Evolutionary conservation across 2,888 invertebrate genomes (phyloP).

Genomic region (Drosophila tanythrix): DNA sequence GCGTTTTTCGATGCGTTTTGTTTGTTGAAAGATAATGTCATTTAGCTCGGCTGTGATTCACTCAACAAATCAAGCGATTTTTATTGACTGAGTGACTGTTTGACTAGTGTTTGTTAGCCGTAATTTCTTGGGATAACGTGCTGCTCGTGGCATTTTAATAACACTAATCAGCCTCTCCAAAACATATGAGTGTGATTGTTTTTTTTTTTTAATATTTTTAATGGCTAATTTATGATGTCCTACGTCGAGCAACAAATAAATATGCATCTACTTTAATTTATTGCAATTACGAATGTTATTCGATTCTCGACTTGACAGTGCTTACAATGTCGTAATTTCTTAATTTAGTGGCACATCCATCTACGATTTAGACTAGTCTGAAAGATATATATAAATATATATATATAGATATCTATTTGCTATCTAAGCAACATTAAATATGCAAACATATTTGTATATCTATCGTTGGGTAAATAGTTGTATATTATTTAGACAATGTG

Average conservation of each 20-base stretch:
- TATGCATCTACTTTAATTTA: conserved; percentile 9
- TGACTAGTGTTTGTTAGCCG: conserved; percentile 17
- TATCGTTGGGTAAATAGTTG: not conserved
- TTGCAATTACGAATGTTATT: conserved; percentile 6
- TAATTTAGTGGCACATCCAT: not conserved
- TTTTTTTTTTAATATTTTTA: not conserved
- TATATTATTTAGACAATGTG: conserved; percentile 11
- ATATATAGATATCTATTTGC: conserved; percentile 24
- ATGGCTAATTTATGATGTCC: conserved; percentile 34
- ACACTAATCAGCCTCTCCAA: conserved; percentile 40
- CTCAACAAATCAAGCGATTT: conserved; percentile 46
- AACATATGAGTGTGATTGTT: conserved; percentile 23
- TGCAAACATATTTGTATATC: conserved; percentile 15
- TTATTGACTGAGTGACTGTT: conserved; percentile 5
- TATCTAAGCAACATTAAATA: conserved; percentile 52
- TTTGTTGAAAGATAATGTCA: conserved; percentile 14
- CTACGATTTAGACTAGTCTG: conserved; percentile 5
- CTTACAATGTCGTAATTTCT: not conserved
- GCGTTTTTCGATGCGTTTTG: conserved; percentile 3
- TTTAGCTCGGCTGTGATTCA: conserved; percentile 3
- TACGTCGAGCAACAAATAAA: conserved; percentile 11
- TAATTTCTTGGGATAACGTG: conserved; percentile 39
- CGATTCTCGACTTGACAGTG: conserved; percentile 15
- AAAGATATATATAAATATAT: conserved; percentile 23
- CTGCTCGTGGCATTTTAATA: conserved; percentile 66